Evolutionary conservation across 2,888 invertebrate genomes (phyloP).

Genomic region (Rhamnusium bicolor): DNA sequence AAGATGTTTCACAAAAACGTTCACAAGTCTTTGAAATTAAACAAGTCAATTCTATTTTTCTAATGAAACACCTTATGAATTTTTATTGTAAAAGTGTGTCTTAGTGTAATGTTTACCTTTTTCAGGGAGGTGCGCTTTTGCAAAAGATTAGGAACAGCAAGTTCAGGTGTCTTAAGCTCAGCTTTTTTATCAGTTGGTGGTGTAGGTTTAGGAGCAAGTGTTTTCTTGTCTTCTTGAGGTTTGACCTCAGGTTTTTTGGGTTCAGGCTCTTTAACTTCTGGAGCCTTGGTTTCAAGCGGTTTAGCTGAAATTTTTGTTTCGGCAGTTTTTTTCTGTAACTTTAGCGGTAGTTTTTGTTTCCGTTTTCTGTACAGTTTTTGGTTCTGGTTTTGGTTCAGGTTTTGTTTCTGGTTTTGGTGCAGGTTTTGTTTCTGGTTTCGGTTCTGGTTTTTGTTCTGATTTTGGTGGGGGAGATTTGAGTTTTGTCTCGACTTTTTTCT

Average conservation of each 20-base stretch:
- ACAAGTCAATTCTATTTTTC: not conserved
- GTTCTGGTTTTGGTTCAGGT: slow-evolving; percentile 44
- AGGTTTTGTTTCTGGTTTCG: slow-evolving; percentile 66
- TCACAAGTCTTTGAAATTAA: not conserved
- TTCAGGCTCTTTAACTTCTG: slow-evolving; percentile 41
- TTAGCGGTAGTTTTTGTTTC: slow-evolving; percentile 19
- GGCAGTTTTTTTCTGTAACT: slow-evolving; percentile 20
- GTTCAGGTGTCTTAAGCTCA: slow-evolving; percentile 58
- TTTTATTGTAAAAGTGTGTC: slow-evolving; percentile 24
- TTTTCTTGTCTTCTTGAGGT: slow-evolving; percentile 39
- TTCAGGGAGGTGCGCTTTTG: slow-evolving; percentile 54
- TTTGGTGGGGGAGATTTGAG: slow-evolving; percentile 50
- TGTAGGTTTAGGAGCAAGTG: slow-evolving; percentile 48
- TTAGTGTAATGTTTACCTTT: slow-evolving; percentile 53
- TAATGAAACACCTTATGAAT: slow-evolving; percentile 4
- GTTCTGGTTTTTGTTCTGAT: slow-evolving; percentile 51
- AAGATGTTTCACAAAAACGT: slow-evolving; percentile 5
- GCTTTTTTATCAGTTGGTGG: slow-evolving; percentile 50
- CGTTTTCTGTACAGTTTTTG: slow-evolving; percentile 42
- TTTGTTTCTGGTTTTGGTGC: slow-evolving; percentile 49
- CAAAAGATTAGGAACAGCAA: slow-evolving; percentile 55
- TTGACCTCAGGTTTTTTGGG: slow-evolving; percentile 38
- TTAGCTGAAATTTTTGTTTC: slow-evolving; percentile 13
- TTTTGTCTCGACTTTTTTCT: slow-evolving; percentile 52
- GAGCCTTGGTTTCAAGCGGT: slow-evolving; percentile 64